Evolutionary conservation across 2,113 vertebrate species (phyloP).

Genomic region (Pluvianellus socialis): DNA sequence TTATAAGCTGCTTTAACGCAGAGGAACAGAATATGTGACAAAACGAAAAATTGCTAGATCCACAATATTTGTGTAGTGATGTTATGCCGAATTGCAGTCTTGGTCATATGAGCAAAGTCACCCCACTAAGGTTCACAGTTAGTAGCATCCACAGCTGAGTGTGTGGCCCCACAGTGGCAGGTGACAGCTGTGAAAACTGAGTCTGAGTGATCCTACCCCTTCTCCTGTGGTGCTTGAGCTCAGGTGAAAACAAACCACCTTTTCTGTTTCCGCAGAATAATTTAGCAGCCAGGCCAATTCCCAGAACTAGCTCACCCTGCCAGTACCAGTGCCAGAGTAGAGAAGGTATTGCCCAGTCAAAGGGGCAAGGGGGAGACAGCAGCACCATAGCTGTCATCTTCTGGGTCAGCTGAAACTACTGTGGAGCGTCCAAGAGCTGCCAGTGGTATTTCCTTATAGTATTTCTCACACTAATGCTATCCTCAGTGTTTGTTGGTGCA

Average conservation of each 20-base stretch:
- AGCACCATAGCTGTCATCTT: neutral
- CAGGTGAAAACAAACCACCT: neutral
- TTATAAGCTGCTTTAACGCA: neutral
- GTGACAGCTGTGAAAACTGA: neutral
- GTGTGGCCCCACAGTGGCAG: no score
- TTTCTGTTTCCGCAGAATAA: neutral
- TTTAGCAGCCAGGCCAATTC: neutral
- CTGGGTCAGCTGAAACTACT: neutral
- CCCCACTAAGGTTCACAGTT: neutral
- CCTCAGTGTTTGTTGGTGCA: neutral
- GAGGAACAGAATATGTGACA: neutral
- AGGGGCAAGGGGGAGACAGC: neutral
- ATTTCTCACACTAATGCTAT: neutral
- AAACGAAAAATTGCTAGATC: neutral
- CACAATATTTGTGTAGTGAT: neutral
- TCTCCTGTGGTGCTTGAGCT: neutral
- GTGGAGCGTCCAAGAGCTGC: neutral
- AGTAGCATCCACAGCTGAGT: neutral
- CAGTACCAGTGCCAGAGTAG: neutral
- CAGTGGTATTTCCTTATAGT: neutral
- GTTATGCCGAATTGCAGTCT: neutral
- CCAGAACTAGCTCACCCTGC: neutral
- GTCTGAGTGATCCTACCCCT: rapidly evolving
- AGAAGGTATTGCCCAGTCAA: neutral
- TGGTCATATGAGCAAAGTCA: neutral